Conservation (phyloP, 2,113 vertebrate genomes). For the Crotalus helleri region DNA sequence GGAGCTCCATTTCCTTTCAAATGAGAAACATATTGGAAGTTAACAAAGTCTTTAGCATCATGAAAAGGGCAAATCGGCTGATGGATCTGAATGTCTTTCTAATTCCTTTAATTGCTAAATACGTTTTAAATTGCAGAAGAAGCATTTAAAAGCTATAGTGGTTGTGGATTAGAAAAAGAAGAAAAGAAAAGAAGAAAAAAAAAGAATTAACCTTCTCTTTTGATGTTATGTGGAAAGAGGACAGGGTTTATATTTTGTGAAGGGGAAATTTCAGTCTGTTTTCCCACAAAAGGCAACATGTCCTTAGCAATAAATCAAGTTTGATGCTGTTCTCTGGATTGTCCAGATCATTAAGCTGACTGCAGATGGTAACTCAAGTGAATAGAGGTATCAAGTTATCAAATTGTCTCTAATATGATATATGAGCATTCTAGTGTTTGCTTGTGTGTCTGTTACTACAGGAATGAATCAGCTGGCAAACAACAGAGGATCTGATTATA, state of each 20-base stretch:
- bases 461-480: background rate
- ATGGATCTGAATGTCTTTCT: background rate
- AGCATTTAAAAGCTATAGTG: slow-evolving; percentile 9
- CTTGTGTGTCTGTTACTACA: background rate
- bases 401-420: background rate
- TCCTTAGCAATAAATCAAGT: slow-evolving; percentile 10
- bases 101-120: slow-evolving; percentile 51
- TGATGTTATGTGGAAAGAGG: background rate
- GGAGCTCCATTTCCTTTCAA: slow-evolving; percentile 31
- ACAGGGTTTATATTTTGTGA: slow-evolving; percentile 18
- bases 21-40: slow-evolving; percentile 24
- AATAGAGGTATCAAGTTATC: background rate
- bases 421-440: fast-evolving
- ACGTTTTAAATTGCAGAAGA: slow-evolving; percentile 29
- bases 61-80: slow-evolving; percentile 44
- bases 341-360: background rate
- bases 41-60: slow-evolving; percentile 34
- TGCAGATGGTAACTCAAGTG: background rate
- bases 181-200: background rate
- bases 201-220: background rate
- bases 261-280: background rate
- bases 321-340: background rate
- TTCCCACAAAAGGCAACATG: background rate
- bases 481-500: background rate
- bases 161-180: slow-evolving; percentile 6